These are phyloP conservation scores for Prochilodus magdalenae DNA, from an alignment of 2,113 vertebrate species.

Conservation along the genomic window DNA sequence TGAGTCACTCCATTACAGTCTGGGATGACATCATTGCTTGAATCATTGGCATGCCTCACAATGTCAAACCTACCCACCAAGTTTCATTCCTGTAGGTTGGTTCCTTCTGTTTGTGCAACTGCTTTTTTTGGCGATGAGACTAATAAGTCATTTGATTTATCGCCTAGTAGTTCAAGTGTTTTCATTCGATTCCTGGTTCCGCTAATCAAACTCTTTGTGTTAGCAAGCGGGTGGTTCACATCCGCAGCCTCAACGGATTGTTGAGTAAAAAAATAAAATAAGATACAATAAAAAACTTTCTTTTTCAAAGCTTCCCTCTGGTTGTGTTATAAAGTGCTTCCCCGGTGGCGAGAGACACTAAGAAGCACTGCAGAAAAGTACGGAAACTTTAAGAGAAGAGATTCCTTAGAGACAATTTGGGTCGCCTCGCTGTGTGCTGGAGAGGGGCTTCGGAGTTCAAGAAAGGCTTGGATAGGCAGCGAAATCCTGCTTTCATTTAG, in stretches of 20 bases:
- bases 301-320: slow-evolving; percentile 30
- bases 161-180: background rate
- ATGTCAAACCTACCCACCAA: no score
- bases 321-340: slow-evolving; percentile 35
- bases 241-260: slow-evolving; percentile 9
- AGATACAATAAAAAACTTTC: background rate
- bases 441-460: slow-evolving; percentile 49
- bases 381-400: slow-evolving; percentile 43
- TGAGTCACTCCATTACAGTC: no score
- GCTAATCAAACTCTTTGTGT: slow-evolving; percentile 8
- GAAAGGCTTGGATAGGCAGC: slow-evolving; percentile 42
- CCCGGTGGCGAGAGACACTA: background rate
- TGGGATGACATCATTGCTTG: no score
- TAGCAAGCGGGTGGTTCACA: slow-evolving; percentile 4
- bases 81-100: no score
- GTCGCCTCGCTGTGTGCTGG: slow-evolving; percentile 34
- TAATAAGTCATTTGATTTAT: slow-evolving; percentile 13
- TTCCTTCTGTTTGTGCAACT: no score
- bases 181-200: background rate
- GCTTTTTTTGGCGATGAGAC: no score
- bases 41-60: no score
- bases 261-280: background rate
- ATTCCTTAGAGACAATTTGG: slow-evolving; percentile 48
- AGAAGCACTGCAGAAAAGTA: slow-evolving; percentile 34
- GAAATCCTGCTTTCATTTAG: slow-evolving; percentile 58